phyloP scores from a whole-genome alignment of 2,113 vertebrate genomes.

The Trematomus loennbergii region DNA sequence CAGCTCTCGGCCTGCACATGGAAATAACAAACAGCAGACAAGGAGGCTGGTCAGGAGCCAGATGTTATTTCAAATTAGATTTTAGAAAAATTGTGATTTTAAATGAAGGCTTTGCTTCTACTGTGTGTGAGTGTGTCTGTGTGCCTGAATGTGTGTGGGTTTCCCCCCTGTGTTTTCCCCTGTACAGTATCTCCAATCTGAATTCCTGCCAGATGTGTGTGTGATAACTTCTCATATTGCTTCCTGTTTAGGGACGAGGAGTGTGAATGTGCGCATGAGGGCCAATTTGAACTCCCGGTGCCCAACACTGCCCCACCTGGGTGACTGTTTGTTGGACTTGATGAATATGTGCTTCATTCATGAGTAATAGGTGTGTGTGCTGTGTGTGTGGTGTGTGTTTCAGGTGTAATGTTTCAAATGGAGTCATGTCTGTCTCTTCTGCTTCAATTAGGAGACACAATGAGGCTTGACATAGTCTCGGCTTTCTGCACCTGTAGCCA shows the following conservation, averaged over 20 bases:
- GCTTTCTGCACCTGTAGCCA: neutral
- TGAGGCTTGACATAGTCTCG: neutral
- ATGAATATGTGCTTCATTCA: neutral
- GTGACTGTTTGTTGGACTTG: neutral
- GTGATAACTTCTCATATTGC: constrained; percentile 66
- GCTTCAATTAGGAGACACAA: constrained; percentile 28
- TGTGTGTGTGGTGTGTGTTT: constrained; percentile 11
- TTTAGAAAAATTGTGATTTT: neutral
- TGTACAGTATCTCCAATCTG: constrained; percentile 56
- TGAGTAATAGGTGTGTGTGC: neutral
- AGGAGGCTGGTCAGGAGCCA: constrained; percentile 47
- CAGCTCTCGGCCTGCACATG: constrained; percentile 81
- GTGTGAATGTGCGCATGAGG: constrained; percentile 4
- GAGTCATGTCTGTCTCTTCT: constrained; percentile 49
- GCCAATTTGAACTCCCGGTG: neutral
- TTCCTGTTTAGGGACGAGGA: constrained; percentile 64
- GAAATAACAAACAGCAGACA: constrained; percentile 31
- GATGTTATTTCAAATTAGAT: neutral
- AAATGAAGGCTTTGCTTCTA: neutral
- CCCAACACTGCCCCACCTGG: constrained; percentile 68
- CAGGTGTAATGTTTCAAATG: neutral
- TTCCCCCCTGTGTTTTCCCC: constrained; percentile 6
- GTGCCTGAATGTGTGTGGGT: neutral
- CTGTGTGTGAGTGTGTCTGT: neutral
- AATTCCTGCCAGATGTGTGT: constrained; percentile 73